phyloP scores from a whole-genome alignment of 2,113 vertebrate species.

The Rhinopomastus cyanomelas region DNA sequence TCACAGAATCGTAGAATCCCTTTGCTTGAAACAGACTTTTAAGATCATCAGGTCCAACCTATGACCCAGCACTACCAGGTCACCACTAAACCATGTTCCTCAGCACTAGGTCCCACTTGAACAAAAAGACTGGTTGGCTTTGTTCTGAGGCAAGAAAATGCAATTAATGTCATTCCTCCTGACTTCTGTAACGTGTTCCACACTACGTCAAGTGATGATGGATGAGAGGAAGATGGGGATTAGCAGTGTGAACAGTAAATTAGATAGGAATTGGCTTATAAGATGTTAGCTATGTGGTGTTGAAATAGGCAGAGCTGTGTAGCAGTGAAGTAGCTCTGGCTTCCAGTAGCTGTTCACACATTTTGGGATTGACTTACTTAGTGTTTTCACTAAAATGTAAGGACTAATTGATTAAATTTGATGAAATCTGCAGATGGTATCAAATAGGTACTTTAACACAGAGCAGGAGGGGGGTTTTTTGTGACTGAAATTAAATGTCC shows the following conservation, averaged over 20 bases:
- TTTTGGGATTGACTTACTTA: not conserved
- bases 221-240: not conserved
- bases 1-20: not conserved
- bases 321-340: not conserved
- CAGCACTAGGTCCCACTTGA: not conserved
- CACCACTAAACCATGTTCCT: no score
- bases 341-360: not conserved
- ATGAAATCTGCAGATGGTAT: not conserved
- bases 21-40: no score
- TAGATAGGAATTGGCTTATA: not conserved
- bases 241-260: not conserved
- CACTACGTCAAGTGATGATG: not conserved
- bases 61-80: no score
- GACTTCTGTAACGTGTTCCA: not conserved
- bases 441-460: not conserved
- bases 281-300: not conserved
- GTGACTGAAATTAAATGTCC: not conserved
- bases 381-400: not conserved
- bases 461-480: not conserved
- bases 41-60: no score
- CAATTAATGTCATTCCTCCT: not conserved
- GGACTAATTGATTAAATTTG: not conserved
- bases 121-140: not conserved
- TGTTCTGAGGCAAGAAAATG: not conserved
- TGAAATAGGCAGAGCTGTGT: conserved; percentile 4